Base-by-base conservation (phyloP, 2,113 vertebrate genomes). In the Takifugu bimaculatus region DNA sequence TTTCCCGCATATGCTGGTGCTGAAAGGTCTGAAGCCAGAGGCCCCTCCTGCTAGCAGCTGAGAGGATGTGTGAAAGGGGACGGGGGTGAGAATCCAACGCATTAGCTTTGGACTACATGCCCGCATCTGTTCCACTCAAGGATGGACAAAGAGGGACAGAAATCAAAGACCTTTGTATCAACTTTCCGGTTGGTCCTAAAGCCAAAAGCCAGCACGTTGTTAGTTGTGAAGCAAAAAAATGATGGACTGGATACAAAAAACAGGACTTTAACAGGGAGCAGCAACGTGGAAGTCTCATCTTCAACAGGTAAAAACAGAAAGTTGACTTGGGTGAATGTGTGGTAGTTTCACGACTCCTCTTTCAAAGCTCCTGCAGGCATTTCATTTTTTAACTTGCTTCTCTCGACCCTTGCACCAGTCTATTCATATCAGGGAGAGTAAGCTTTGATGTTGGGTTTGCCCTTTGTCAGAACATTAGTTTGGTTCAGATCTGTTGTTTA, bases 101-200 rank as follows among this genome's bases (percentile, higher is more conserved):
- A 29, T 67, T 29, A 65, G 29, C 48, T 29, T 7, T 58, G 4
- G 13, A 26, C 49, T 50, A 39, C 35, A 39, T 10, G 35, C 35
- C 35, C 35, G 35, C 35, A 39, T 39, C 35, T 39, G 7, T 39
- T 39, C 35, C 43, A 6, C 49, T 14, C 15, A 47, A 86, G 54
- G 63, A 91, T 89, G 87, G 84, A 85, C 54, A 71, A 80, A 54
- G 74, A 79, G 35, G 60, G 50, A 13, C 49, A 49, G 29, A 83
- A 71, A 51, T 68, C 81, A 25, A 87, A 84, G 77, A 90, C 85
- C 0, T 89, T 50, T 59, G 78, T 89, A 65, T 90, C 89, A 51
- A 88, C 86, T 26, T 83, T 89, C 42, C 82, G 59, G 7, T 5
- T 92, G 52, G 73, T 60, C 49, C 65, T 91, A 11, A 88, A 84